A percentile compares a stretch with the other conserved stretches of the same genome.
These are phyloP conservation scores for Heliconius cydno DNA, from an alignment of 2,888 invertebrate species.

Conservation along the genomic window DNA sequence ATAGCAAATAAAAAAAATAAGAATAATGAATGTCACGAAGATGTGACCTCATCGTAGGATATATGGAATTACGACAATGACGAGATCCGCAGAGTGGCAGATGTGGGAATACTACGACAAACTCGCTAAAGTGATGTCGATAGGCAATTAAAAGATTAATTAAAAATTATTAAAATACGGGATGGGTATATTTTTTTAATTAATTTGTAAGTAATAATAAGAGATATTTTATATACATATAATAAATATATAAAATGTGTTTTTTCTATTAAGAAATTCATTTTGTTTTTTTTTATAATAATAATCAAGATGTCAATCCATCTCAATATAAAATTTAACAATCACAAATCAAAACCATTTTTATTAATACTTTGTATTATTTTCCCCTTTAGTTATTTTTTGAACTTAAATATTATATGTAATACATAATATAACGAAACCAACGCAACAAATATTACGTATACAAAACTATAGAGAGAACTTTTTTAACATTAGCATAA, in stretches of 20 bases:
- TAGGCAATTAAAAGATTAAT: neutral
- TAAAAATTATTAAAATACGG: too few species aligned
- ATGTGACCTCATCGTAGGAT: neutral
- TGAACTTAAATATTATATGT: too few species aligned
- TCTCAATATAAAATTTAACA: neutral
- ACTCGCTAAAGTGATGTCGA: neutral
- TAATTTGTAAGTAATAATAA: too few species aligned
- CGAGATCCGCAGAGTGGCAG: neutral
- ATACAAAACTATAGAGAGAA: constrained; percentile 59
- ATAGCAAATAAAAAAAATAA: neutral
- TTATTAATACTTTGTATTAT: neutral
- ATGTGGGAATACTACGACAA: neutral
- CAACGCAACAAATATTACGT: constrained; percentile 52
- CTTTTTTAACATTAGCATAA: constrained; percentile 70
- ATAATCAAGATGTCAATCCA: neutral
- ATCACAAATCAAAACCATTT: neutral
- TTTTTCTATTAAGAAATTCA: neutral
- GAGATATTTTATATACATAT: too few species aligned
- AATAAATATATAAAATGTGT: too few species aligned
- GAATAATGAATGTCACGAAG: neutral
- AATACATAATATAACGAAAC: neutral
- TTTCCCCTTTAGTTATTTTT: neutral
- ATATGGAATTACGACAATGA: neutral
- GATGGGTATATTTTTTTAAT: too few species aligned
- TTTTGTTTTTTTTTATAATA: neutral